Conservation (phyloP, 2,113 vertebrate genomes). For the Tetraodon nigroviridis region DNA sequence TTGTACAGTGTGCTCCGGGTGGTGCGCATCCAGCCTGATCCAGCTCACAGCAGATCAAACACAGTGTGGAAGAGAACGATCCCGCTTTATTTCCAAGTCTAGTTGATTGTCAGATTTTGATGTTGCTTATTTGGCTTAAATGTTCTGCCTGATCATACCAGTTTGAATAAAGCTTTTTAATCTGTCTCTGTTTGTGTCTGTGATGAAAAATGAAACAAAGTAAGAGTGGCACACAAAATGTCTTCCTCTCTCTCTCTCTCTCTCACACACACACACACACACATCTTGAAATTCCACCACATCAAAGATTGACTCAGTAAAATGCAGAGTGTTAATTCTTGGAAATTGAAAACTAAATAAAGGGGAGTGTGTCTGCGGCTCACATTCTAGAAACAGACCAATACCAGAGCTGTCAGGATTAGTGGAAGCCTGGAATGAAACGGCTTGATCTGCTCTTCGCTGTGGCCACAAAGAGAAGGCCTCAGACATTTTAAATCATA, state of each 20-base stretch:
- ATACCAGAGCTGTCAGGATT: slow-evolving; percentile 58
- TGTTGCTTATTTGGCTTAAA: slow-evolving; percentile 67
- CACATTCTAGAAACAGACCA: slow-evolving; percentile 47
- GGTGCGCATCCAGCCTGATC: slow-evolving; percentile 33
- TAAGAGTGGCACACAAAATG: slow-evolving; percentile 30
- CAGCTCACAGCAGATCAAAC: slow-evolving; percentile 42
- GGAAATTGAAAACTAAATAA: slow-evolving; percentile 61
- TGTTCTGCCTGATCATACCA: slow-evolving; percentile 70
- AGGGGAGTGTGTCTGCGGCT: slow-evolving; percentile 46
- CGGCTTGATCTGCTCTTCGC: slow-evolving; percentile 33
- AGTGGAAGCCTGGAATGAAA: slow-evolving; percentile 34
- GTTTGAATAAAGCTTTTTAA: slow-evolving; percentile 75
- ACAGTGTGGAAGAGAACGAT: slow-evolving; percentile 60
- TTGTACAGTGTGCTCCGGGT: slow-evolving; percentile 50
- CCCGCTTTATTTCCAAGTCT: slow-evolving; percentile 56
- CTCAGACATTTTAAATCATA: slow-evolving; percentile 6
- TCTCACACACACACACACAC: background rate
- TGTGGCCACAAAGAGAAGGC: slow-evolving; percentile 41
- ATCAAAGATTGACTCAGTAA: slow-evolving; percentile 56
- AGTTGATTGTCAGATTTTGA: slow-evolving; percentile 58
- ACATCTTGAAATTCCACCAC: slow-evolving; percentile 26
- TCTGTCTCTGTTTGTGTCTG: slow-evolving; percentile 40
- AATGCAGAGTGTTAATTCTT: slow-evolving; percentile 55
- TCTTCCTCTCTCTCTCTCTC: background rate
- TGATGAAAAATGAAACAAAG: slow-evolving; percentile 38